Evolutionary conservation across 1,140 invertebrate genomes (phyloP).

Genomic region (Trichonephila clavipes): DNA sequence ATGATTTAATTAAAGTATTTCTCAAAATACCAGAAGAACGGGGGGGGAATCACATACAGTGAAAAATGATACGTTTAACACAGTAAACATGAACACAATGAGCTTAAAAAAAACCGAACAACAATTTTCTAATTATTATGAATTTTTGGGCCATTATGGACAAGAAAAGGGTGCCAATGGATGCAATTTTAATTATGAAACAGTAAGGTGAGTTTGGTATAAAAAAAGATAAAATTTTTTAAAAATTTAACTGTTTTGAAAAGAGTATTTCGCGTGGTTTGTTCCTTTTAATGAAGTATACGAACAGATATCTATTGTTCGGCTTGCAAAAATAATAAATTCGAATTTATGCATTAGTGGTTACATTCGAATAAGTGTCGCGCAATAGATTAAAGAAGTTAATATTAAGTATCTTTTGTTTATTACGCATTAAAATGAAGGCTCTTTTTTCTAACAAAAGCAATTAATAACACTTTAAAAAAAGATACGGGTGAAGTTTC

Average conservation of each 20-base stretch:
- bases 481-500: too few species aligned
- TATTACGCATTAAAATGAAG: too few species aligned
- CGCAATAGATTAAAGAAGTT: too few species aligned
- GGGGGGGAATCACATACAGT: not conserved
- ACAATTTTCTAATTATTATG: not conserved
- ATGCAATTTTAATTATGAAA: constrained; percentile 27
- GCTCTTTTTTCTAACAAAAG: too few species aligned
- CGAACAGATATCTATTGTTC: not conserved
- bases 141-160: not conserved
- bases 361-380: not conserved
- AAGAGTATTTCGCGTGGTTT: constrained; percentile 13
- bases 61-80: not conserved
- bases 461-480: too few species aligned
- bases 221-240: not conserved
- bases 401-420: too few species aligned
- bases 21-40: not conserved
- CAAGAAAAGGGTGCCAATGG: not conserved
- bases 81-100: not conserved
- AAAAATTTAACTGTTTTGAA: not conserved
- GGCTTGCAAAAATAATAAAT: not conserved
- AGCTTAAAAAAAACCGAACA: not conserved
- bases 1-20: constrained; percentile 20
- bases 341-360: not conserved
- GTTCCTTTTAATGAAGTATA: not conserved
- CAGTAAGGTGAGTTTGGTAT: not conserved